Evolutionary conservation across 2,888 invertebrate genomes (phyloP).

Genomic region (Aporophyla lueneburgensis): DNA sequence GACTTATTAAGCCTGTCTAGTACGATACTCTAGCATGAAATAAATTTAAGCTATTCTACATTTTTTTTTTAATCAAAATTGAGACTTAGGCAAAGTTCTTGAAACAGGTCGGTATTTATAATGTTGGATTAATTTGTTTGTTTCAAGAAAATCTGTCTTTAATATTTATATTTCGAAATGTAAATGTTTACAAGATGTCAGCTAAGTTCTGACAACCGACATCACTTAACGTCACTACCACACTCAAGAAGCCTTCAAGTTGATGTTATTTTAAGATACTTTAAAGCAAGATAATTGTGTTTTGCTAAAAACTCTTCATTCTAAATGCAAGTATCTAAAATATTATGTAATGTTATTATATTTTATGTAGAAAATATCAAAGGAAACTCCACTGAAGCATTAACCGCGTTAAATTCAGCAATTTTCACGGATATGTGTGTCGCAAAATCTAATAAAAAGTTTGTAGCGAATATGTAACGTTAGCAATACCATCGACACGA

Average conservation of each 20-base stretch:
- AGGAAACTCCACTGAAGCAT: conserved; percentile 10
- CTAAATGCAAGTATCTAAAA: conserved; percentile 5
- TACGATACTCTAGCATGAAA: not conserved
- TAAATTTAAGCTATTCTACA: not conserved
- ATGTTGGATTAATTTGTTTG: not conserved
- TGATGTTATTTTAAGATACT: conserved; percentile 23
- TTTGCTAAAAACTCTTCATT: conserved; percentile 13
- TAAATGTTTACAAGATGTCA: conserved; percentile 19
- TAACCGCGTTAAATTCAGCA: conserved; percentile 1
- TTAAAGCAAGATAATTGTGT: conserved; percentile 23
- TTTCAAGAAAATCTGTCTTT: not conserved
- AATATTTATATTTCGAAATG: not conserved
- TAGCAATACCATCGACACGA: conserved; percentile 43
- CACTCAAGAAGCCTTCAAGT: conserved; percentile 9
- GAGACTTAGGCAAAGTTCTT: too few relatives aligned
- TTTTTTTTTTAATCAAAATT: not conserved
- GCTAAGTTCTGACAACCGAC: conserved; percentile 26
- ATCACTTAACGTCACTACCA: conserved; percentile 30
- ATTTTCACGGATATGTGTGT: conserved; percentile 12
- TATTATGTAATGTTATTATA: conserved; percentile 11
- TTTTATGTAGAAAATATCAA: conserved; percentile 16
- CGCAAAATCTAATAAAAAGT: conserved; percentile 45
- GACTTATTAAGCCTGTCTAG: conserved; percentile 7
- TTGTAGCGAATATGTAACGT: conserved; percentile 41
- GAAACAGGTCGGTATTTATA: not conserved